Base-by-base conservation (phyloP, 2,888 invertebrate genomes). In the Tortricodes alternella region DNA sequence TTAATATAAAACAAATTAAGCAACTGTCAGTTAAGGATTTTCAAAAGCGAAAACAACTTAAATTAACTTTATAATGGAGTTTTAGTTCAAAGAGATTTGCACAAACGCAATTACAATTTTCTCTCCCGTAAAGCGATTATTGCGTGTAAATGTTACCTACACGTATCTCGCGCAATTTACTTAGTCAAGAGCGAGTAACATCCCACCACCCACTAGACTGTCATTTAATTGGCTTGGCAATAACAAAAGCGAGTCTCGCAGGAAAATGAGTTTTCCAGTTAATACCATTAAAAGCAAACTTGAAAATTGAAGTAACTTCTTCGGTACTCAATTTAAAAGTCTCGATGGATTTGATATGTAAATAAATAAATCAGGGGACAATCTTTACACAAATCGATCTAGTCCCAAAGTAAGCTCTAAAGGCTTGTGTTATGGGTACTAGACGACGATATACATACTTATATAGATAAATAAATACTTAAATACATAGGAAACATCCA, bases 31-130 rank as follows among this genome's bases (percentile, higher is more conserved):
- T 18, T 37, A 27, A 21, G 44, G 35, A 27, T 43, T 34, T 27
- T 23, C 41, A 52, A 62, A 61, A 56, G 61, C 59, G 58, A 67
- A 63, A 64, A 66, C 50, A 65, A 60, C 63, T 63, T 49, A 61
- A 70, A 73, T 70, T 70, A 70, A 63, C 60, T 71, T 70, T 60
- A 64, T 73, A 74, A 78, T 74, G 66, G 66, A 68, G 70, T 74
- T 69, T 67, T 64, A 71, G 68, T 65, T 72, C 69, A 69, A 71
- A 77, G 70, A 70, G 62, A 73, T 67, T 67, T 66, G 62, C 61
- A 67, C 50, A 63, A 68, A 61, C 52, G 70, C 67, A 75, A 75
- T 74, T 70, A 74, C 66, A 72, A 70, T 70, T 77, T 74, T 72
- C 74, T 75, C 70, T 72, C 65, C 71, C 67, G 69, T 65, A 71